Evolutionary conservation across 2,888 invertebrate species (phyloP).

Genomic region (Morpho achilles): DNA sequence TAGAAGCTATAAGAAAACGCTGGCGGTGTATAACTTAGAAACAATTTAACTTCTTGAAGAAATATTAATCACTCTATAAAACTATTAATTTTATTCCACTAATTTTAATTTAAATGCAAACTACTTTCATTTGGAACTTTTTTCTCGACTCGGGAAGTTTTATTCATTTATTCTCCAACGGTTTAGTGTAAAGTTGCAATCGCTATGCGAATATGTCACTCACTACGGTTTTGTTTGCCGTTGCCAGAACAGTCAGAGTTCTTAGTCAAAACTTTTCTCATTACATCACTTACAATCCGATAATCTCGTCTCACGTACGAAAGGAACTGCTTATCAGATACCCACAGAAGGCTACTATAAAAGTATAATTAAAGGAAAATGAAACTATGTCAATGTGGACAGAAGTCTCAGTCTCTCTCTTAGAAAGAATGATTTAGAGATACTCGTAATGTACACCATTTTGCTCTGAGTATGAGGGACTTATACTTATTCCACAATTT

Average conservation of each 20-base stretch:
- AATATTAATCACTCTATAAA: constrained; percentile 2
- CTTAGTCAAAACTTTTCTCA: constrained; percentile 70
- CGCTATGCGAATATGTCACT: constrained; percentile 37
- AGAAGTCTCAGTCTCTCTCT: no score
- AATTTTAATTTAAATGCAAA: constrained; percentile 29
- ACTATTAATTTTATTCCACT: constrained; percentile 15
- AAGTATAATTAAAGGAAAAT: not conserved
- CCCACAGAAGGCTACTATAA: not conserved
- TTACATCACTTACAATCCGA: constrained; percentile 60
- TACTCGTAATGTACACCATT: no score
- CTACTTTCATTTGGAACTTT: constrained; percentile 29
- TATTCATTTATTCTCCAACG: constrained; percentile 30
- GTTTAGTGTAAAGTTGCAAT: constrained; percentile 31
- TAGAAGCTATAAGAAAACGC: no score
- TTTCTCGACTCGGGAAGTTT: constrained; percentile 27
- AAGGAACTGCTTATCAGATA: not conserved
- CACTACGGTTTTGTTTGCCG: constrained; percentile 31
- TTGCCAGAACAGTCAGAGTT: constrained; percentile 36
- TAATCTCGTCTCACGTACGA: constrained; percentile 37
- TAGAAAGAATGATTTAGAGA: no score
- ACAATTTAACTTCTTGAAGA: no score
- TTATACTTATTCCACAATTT: no score
- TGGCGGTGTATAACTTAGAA: no score
- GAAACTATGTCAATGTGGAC: no score
- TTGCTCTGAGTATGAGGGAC: no score